Percentiles rank a stretch among this genome's conserved stretches.
These are phyloP conservation scores for Seira musarum DNA, from an alignment of 2,888 invertebrate species.

Conservation along the genomic window DNA sequence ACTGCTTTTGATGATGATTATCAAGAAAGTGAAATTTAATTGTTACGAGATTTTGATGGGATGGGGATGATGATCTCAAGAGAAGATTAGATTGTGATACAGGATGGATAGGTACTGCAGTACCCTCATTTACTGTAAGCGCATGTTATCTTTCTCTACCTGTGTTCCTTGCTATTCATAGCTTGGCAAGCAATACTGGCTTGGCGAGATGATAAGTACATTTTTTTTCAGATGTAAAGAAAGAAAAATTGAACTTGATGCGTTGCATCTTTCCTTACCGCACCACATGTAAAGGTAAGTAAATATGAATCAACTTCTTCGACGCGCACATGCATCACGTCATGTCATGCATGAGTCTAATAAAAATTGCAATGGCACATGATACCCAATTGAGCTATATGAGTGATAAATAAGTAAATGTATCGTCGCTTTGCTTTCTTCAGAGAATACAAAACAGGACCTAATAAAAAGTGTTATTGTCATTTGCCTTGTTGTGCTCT, in stretches of 20 bases:
- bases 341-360: slow-evolving; percentile 1
- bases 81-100: slow-evolving; percentile 4
- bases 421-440: slow-evolving; percentile 8
- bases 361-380: background rate
- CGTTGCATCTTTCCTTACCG: too few species aligned
- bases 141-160: background rate
- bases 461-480: slow-evolving; percentile 50
- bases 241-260: slow-evolving; percentile 17
- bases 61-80: slow-evolving; percentile 23
- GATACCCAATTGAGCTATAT: background rate
- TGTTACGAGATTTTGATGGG: slow-evolving; percentile 55
- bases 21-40: slow-evolving; percentile 62
- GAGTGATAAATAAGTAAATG: background rate
- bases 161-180: background rate
- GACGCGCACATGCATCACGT: slow-evolving; percentile 19
- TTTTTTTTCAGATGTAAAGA: background rate
- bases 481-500: background rate
- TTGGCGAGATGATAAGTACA: background rate
- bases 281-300: too few species aligned
- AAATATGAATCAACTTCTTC: too few species aligned
- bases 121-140: background rate
- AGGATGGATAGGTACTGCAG: slow-evolving; percentile 8
- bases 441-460: slow-evolving; percentile 36
- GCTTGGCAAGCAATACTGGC: slow-evolving; percentile 8
- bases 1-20: slow-evolving; percentile 46